A percentile compares a stretch with the other conserved stretches of the same genome.
Evolutionary conservation across 30 jellyfish, hydroid and myxozoan species (phyloP).

Genomic region (Aurelia sp.): DNA sequence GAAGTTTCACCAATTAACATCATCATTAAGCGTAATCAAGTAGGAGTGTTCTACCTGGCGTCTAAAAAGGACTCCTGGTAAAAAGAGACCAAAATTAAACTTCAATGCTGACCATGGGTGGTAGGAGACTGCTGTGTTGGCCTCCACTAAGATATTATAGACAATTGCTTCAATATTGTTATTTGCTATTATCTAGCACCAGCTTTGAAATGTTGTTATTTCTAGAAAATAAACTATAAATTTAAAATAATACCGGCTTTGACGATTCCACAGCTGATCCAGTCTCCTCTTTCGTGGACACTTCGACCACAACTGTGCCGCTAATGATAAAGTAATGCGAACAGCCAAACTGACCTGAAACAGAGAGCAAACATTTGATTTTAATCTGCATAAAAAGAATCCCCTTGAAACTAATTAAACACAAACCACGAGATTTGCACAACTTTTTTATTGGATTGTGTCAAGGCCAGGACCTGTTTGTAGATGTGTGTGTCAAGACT

Average conservation of each 20-base stretch:
- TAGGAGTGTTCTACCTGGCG: too few species aligned
- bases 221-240: background rate
- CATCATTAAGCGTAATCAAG: too few species aligned
- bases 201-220: too few species aligned
- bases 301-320: slow-evolving; percentile 62
- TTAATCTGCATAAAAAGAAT: background rate
- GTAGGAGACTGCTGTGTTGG: too few species aligned
- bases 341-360: slow-evolving; percentile 29
- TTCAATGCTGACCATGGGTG: too few species aligned
- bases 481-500: slow-evolving; percentile 21
- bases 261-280: slow-evolving; percentile 29
- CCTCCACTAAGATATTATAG: too few species aligned
- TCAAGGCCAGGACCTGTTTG: slow-evolving; percentile 7
- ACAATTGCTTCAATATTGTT: too few species aligned
- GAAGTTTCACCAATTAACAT: too few species aligned
- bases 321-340: slow-evolving; percentile 43
- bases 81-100: too few species aligned
- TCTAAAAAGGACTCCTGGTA: too few species aligned
- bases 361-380: slow-evolving; percentile 1
- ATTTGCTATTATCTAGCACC: too few species aligned
- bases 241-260: slow-evolving; percentile 24
- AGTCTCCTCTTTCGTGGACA: slow-evolving; percentile 10
- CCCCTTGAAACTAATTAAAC: background rate
- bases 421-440: background rate
- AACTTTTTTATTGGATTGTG: background rate